Evolutionary conservation across 2,888 invertebrate species (phyloP), one percentile per base, ranked within the genome.

Genomic region (Polydrusus cervinus): DNA sequence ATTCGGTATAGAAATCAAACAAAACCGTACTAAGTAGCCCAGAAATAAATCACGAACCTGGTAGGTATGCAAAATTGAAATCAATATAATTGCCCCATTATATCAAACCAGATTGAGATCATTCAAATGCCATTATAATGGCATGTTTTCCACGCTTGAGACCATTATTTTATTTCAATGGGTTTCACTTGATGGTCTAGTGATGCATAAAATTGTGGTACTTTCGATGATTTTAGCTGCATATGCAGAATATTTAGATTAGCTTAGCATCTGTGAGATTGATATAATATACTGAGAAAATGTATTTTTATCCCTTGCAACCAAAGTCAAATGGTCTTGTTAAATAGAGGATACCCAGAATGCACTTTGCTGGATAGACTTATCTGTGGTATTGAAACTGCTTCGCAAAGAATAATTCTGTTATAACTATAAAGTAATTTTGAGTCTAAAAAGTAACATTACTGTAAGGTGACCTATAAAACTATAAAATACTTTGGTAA

Each of bases 11-110:
- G 45, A 45, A 45, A 45, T 45, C 45, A n/a, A 45, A 45, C 25
- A 30, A 65, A 51, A 49, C 30, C 14, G 18, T 16, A 34, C 5
- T 34, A 51, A 66, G 49, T 66, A 18, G 51, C 6, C 30, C 66
- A 64, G 14, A 57, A 30, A 49, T 25, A 49, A 64, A 65, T 65
- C 34, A 47, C 34, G 65, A 65, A 1, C 25, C 25, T 3, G 25
- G 25, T 5, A 51, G 16, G 51, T 66, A 66, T 66, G 65, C 66
- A 66, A 66, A 51, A 66, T 25, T n/a, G 49, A 65, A 11, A 65
- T 65, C 49, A 49, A 45, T 49, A 65, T 65, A 65, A 66, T 38
- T 49, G 16, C 14, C 45, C n/a, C 38, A 38, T 60, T 60, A 60
- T 38, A 60, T 60, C 57, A 13, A 38, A 38, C 11, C 14, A 38